Base-by-base conservation (phyloP, 2,113 vertebrate genomes). In the Pseudopipra pipra region DNA sequence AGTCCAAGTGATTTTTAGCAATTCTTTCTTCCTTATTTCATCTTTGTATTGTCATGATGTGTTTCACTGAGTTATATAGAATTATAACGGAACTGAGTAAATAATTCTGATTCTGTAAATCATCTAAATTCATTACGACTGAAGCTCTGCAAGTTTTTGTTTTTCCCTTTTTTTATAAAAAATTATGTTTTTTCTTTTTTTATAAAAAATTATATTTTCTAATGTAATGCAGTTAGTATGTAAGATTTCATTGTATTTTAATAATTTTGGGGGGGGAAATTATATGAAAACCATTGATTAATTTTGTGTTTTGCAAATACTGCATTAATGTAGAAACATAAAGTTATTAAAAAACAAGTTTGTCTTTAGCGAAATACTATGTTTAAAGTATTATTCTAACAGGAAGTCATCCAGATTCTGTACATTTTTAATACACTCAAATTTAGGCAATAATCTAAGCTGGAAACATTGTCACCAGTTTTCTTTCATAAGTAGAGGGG, bases 341-440 rank as follows among this genome's bases (percentile, higher is more conserved):
- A 66, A 86, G 58, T 31, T 0, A 43, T 65, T 75, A 8, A 72
- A 76, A 15, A 1, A 0, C 1, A 33, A 44, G 5, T 70, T 55
- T 49, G 14, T 80, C 12, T 49, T 59, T 44, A 71, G 9, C 31
- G 8, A 81, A 47, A n/a, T 55, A 5, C 2, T 31, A 9, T 35
- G 4, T 46, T 73, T 56, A 14, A n/a, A 56, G 6, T 54, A 13
- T 23, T 44, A 31, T 59, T 35, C 5, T 25, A 49, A 1, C 9
- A 70, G 5, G 27, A n/a, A 37, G 6, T 52, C 25, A 66, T 70
- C 14, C 31, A 77, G 24, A 35, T 14, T 31, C 51, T 5, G 7
- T 33, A 52, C 9, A 68, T 16, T 30, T 68, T 52, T 31, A 58
- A 39, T 7, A 6, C 16, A 47, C 14, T 44, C 9, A 59, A 72